phyloP scores from a whole-genome alignment of 2,797 vertebrate genomes.

The Leptatherina wallacei region DNA sequence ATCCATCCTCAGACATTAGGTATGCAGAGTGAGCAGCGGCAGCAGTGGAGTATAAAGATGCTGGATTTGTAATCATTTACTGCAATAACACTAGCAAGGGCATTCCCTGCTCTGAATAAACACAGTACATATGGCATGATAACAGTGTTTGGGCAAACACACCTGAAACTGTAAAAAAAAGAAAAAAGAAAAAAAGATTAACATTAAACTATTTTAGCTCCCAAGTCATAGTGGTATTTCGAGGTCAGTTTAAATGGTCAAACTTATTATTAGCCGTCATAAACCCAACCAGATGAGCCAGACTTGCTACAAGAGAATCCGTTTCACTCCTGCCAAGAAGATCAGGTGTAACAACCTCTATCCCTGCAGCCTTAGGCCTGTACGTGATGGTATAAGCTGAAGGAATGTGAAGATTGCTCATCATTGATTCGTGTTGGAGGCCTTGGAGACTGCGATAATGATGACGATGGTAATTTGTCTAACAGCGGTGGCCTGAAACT shows the following conservation, averaged over 20 bases:
- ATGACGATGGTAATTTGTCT: slow-evolving; percentile 37
- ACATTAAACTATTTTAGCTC: slow-evolving; percentile 11
- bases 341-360: slow-evolving; percentile 37
- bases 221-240: not conserved
- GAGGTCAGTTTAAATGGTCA: slow-evolving; percentile 3
- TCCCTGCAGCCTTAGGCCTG: slow-evolving; percentile 31
- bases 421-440: slow-evolving; percentile 45
- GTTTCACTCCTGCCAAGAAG: slow-evolving; percentile 26
- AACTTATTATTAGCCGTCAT: slow-evolving; percentile 6
- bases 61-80: slow-evolving; percentile 33
- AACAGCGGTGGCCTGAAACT: slow-evolving; percentile 18
- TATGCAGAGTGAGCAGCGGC: slow-evolving; percentile 23
- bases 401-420: slow-evolving; percentile 35
- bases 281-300: slow-evolving; percentile 26
- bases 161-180: not conserved
- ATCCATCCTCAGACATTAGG: slow-evolving; percentile 31
- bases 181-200: not conserved
- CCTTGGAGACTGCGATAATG: slow-evolving; percentile 30
- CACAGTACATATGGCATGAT: slow-evolving; percentile 11
- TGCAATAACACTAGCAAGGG: slow-evolving; percentile 11
- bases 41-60: slow-evolving; percentile 19
- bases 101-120: slow-evolving; percentile 10
- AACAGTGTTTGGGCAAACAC: slow-evolving; percentile 11
- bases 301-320: not conserved
- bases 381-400: slow-evolving; percentile 21